Conservation (phyloP, 2,113 vertebrate species). For the Cavia porcellus region DNA sequence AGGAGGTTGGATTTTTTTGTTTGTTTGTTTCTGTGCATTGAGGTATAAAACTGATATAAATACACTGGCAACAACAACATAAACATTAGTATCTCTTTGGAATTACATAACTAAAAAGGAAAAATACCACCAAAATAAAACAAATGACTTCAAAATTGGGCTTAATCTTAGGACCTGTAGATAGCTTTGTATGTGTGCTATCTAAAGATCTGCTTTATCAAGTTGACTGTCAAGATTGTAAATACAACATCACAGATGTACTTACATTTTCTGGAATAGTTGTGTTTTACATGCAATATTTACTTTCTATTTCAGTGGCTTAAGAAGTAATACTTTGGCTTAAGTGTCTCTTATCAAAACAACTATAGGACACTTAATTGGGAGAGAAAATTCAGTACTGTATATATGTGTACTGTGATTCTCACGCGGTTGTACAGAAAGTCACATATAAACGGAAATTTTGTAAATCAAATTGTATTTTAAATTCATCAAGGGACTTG, state of each 20-base stretch:
- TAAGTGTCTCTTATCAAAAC: conserved; percentile 58
- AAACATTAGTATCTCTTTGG: conserved; percentile 43
- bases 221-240: conserved; percentile 69
- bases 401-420: conserved; percentile 66
- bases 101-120: conserved; percentile 22
- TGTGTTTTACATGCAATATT: conserved; percentile 58
- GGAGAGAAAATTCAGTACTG: conserved; percentile 64
- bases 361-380: conserved; percentile 51
- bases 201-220: conserved; percentile 54
- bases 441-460: conserved; percentile 44
- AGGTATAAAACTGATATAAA: conserved; percentile 26
- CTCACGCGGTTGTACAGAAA: conserved; percentile 66
- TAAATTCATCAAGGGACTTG: conserved; percentile 61
- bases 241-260: conserved; percentile 63
- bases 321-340: conserved; percentile 59
- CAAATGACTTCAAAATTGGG: background rate
- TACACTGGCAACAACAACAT: conserved; percentile 27
- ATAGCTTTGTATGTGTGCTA: conserved; percentile 50
- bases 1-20: background rate
- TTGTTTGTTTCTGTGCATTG: conserved; percentile 50
- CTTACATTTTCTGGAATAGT: conserved; percentile 43
- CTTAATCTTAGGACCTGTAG: background rate
- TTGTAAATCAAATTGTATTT: conserved; percentile 70
- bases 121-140: background rate
- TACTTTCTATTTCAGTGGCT: conserved; percentile 64